These are phyloP conservation scores for Cranoglanis bouderius DNA, from an alignment of 2,113 vertebrate species.

Conservation along the genomic window DNA sequence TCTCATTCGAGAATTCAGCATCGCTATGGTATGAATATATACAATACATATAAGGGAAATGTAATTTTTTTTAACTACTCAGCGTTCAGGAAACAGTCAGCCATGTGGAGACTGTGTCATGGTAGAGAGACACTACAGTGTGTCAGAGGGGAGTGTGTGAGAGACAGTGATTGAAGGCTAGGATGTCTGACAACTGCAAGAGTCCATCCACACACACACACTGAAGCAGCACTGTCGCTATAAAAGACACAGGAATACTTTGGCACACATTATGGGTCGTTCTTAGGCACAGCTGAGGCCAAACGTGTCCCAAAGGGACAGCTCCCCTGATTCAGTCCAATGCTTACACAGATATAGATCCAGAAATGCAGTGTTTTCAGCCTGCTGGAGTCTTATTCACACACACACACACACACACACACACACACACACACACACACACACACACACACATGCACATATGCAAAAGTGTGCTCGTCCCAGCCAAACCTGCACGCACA, in stretches of 20 bases:
- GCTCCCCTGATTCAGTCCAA: constrained; percentile 32
- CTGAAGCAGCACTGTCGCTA: too few species aligned
- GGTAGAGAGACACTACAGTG: background rate
- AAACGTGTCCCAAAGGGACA: constrained; percentile 31
- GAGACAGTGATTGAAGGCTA: constrained; percentile 10
- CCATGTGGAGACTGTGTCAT: background rate
- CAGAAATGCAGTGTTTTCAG: background rate
- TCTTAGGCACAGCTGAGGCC: constrained; percentile 34
- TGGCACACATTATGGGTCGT: constrained; percentile 6
- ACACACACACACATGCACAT: background rate
- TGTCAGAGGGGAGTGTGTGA: constrained; percentile 17
- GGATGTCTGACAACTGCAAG: constrained; percentile 22
- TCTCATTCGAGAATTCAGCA: background rate
- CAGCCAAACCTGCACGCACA: background rate
- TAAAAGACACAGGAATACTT: constrained; percentile 25
- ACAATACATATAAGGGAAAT: background rate
- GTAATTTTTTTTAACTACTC: background rate
- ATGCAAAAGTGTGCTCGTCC: background rate
- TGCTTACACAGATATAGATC: background rate
- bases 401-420: too few species aligned
- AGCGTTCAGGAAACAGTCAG: background rate
- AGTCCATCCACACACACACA: background rate
- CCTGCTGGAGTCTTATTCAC: background rate
- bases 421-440: background rate
- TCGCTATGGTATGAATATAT: too few species aligned